A percentile compares a stretch with the other conserved stretches of the same genome.
Conservation (phyloP, 2,797 vertebrate genomes). For the Sarcophilus harrisii region DNA sequence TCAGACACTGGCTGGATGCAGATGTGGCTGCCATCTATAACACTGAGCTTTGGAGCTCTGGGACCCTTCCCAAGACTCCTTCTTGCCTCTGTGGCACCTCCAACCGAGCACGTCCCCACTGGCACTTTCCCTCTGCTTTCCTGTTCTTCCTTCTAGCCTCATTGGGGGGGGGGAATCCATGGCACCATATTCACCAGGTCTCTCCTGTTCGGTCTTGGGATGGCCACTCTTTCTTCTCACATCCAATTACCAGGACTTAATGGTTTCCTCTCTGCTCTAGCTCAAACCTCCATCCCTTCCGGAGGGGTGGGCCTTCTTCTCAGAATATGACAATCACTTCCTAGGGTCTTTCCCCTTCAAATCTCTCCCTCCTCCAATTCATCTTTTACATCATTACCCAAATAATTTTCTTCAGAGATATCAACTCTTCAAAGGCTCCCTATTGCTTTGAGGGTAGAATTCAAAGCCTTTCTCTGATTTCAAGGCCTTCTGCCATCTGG, state of each 20-base stretch:
- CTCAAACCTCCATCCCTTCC: neutral
- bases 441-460: neutral
- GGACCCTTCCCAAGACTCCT: neutral
- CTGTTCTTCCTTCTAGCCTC: neutral
- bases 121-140: neutral
- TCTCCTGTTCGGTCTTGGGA: neutral
- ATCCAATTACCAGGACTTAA: neutral
- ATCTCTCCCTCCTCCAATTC: neutral
- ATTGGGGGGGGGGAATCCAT: too few species aligned
- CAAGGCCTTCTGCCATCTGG: neutral
- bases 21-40: neutral
- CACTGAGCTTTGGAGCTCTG: neutral
- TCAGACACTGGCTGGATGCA: neutral
- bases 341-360: neutral
- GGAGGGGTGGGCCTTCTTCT: neutral
- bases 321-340: neutral
- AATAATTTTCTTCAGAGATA: neutral
- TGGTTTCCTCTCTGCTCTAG: neutral
- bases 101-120: neutral
- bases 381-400: neutral
- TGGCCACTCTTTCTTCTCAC: neutral
- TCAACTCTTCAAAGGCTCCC: neutral
- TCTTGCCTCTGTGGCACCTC: neutral
- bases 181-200: neutral
- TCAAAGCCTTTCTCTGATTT: neutral